Base-by-base conservation (phyloP, 2,888 invertebrate genomes). In the Byasa hedistus region DNA sequence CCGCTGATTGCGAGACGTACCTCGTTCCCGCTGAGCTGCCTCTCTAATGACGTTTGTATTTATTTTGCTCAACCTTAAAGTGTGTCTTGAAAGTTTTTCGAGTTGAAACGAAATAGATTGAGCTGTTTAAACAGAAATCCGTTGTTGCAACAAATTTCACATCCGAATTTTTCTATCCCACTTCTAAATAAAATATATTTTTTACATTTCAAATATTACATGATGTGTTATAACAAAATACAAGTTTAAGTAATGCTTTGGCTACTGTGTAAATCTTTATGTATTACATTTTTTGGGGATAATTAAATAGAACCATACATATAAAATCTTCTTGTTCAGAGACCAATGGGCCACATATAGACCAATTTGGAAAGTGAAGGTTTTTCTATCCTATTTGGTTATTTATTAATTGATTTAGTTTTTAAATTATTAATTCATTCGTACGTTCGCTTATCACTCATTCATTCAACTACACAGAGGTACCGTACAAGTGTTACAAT, bases 1-100 rank as follows among this genome's bases (percentile, higher is more conserved):
- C 73, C 81, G 57, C 83, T 87, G 87, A 87, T 87, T 88, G 86
- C 84, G 78, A 76, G 77, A 77, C 77, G 76, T 69, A 74, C 71
- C 69, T 69, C 68, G 68, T 70, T 69, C 66, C 56, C 72, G 73
- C 74, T 71, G 75, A 68, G 72, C 74, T 71, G 75, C 72, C 76
- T 77, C 78, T 77, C 77, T 81, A 81, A 81, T 79, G 79, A 79
- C 76, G 78, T 81, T 82, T 79, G 76, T 86, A 81, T 85, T 86
- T 86, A 81, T 84, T 83, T 82, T 81, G 75, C 75, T 76, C 79
- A 78, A 79, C 77, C 76, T 80, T 78, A 75, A 74, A 80, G 75
- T 78, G 75, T 73, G 71, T 74, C 75, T 73, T 74, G 71, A 69
- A 66, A 72, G 70, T 71, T 71, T 70, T 67, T 64, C 65, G 68